Evolutionary conservation across 2,113 vertebrate genomes (phyloP), one percentile per base, ranked within the genome.

Genomic region (Amblyornis subalaris): DNA sequence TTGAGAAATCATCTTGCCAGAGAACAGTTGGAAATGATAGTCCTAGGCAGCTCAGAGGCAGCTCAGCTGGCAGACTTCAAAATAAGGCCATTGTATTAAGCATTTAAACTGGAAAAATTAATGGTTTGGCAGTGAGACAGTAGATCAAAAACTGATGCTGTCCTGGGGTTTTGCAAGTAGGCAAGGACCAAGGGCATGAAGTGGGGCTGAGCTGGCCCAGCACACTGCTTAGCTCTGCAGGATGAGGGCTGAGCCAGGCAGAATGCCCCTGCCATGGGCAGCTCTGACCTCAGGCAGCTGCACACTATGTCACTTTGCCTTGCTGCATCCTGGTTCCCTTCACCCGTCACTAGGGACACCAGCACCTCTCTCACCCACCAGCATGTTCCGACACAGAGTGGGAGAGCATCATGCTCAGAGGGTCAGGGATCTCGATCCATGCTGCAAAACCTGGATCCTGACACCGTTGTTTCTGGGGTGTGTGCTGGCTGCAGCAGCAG

Each of bases 1-100:
- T 91, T 92, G 87, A 92, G 87, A 93, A 92, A 81, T 77, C 71
- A 87, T 73, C 65, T 66, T 88, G 85, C 66, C 53, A 92, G 89
- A 55, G 74, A 93, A 80, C 88, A 85, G 80, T 76, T 95, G 88
- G 93, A 97, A 96, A 79, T 42, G 3, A 83, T 40, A 74, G 58
- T 85, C 91, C 65, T 70, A 85, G 80, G 85, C 82, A 87, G 84
- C 84, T 61, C 73, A 77, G 65, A 66, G 64, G 50, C 87, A 81
- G 72, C 77, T 94, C 89, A 93, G 67, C 75, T 89, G 85, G 87
- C 75, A 77, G 72, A 53, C 85, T 83, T 91, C 82, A 93, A 89
- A 93, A 88, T 76, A 92, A 53, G 75, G 72, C 72, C 82, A 73
- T 80, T 55, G 44, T 73, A 91, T 66, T 77, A 91, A 79, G 69